phyloP scores from a whole-genome alignment of 1,140 invertebrate genomes.

The Diorhabda elongata region DNA sequence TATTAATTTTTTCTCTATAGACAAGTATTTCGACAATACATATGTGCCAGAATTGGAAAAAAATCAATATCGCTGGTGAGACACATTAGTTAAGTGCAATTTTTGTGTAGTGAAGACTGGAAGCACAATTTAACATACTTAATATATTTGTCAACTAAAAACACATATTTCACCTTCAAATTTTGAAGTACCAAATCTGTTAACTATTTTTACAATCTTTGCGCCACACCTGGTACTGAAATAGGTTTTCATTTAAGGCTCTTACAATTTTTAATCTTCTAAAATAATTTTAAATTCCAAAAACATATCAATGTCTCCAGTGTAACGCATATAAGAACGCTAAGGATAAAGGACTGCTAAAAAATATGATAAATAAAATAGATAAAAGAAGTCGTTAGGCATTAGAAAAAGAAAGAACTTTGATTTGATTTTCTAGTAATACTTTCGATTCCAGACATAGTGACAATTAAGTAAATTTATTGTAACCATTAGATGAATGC shows the following conservation, averaged over 20 bases:
- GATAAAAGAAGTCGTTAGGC: background rate
- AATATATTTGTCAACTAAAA: background rate
- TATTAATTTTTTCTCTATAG: background rate
- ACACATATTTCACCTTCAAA: background rate
- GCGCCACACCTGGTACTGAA: background rate
- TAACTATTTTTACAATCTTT: background rate
- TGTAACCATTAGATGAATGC: background rate
- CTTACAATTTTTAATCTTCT: background rate
- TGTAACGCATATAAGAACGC: too few species aligned
- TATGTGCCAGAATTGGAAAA: background rate
- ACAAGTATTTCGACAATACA: background rate
- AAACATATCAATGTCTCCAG: too few species aligned
- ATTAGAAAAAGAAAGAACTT: background rate
- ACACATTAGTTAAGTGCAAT: background rate
- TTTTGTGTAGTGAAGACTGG: background rate
- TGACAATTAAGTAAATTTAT: background rate
- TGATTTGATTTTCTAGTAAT: background rate
- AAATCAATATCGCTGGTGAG: background rate
- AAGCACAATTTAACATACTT: slow-evolving; percentile 51
- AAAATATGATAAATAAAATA: background rate
- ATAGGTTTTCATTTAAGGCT: background rate
- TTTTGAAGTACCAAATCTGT: background rate
- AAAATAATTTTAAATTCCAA: slow-evolving; percentile 1
- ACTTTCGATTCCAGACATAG: background rate
- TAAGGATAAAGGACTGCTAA: too few species aligned